A percentile compares a stretch with the other conserved stretches of the same genome.
phyloP scores from a whole-genome alignment of 2,113 vertebrate genomes.

The Hippotragus niger region DNA sequence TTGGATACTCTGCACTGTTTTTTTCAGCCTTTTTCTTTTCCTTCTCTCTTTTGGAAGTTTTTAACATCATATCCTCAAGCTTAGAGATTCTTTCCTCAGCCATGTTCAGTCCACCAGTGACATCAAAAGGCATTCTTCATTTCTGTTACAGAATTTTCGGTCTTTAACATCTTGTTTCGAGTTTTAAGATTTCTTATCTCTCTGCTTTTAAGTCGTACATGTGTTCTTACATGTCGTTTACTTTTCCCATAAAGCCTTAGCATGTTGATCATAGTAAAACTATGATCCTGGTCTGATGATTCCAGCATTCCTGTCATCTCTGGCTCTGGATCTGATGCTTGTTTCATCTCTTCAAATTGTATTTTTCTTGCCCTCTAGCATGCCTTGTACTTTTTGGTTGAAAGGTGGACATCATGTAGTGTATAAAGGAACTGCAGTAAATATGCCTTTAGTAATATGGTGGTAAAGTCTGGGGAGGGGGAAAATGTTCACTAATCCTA shows the following conservation, averaged over 20 bases:
- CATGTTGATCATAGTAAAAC: neutral
- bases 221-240: neutral
- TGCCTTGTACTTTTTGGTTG: neutral
- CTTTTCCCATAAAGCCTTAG: neutral
- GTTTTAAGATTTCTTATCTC: neutral
- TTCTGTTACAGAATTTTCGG: neutral
- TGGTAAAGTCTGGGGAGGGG: neutral
- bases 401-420: neutral
- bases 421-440: neutral
- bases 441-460: neutral
- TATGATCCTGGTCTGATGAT: neutral
- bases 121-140: neutral
- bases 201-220: neutral
- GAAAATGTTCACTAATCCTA: neutral
- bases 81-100: neutral
- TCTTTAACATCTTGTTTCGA: neutral
- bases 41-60: neutral
- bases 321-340: neutral
- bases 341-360: neutral
- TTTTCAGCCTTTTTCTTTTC: neutral
- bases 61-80: neutral
- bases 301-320: neutral
- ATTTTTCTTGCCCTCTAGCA: neutral
- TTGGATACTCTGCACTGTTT: neutral
- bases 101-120: neutral